phyloP scores from a whole-genome alignment of 2,888 invertebrate genomes.

The Lingula anatina region DNA sequence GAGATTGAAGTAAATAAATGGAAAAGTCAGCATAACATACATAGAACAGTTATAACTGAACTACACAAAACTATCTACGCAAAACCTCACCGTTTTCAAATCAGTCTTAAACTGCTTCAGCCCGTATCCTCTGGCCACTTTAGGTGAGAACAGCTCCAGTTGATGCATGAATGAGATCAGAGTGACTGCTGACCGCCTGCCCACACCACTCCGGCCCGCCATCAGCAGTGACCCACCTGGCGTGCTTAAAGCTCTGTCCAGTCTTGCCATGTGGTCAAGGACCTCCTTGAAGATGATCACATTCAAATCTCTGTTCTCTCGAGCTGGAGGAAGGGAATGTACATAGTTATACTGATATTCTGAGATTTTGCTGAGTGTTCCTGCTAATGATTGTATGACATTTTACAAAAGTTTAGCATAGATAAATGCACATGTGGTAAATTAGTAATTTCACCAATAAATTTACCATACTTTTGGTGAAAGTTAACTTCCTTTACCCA shows the following conservation, averaged over 20 bases:
- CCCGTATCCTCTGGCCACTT: constrained; percentile 59
- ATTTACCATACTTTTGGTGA: too few relatives aligned
- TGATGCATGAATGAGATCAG: constrained; percentile 69
- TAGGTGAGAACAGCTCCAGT: constrained; percentile 59
- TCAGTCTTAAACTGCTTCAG: constrained; percentile 70
- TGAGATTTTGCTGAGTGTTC: too few relatives aligned
- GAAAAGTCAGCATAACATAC: too few relatives aligned
- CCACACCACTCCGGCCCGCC: constrained; percentile 74
- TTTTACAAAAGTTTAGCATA: too few relatives aligned
- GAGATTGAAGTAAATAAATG: too few relatives aligned
- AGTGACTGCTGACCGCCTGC: constrained; percentile 73
- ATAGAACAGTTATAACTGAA: too few relatives aligned
- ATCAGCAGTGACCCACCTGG: constrained; percentile 65
- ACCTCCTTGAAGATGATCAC: constrained; percentile 66
- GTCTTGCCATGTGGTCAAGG: constrained; percentile 61
- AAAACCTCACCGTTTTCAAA: constrained; percentile 69
- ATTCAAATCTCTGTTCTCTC: constrained; percentile 63
- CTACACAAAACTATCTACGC: too few relatives aligned
- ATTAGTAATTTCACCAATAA: too few relatives aligned
- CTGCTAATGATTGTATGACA: too few relatives aligned
- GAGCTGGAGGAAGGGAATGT: constrained; percentile 54
- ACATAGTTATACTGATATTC: too few relatives aligned
- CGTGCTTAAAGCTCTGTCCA: constrained; percentile 62
- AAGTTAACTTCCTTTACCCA: too few relatives aligned
- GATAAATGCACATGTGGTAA: too few relatives aligned